Evolutionary conservation across 1,140 invertebrate species (phyloP), one percentile per base, ranked within the genome.

Genomic region (Drosophila nannoptera): DNA sequence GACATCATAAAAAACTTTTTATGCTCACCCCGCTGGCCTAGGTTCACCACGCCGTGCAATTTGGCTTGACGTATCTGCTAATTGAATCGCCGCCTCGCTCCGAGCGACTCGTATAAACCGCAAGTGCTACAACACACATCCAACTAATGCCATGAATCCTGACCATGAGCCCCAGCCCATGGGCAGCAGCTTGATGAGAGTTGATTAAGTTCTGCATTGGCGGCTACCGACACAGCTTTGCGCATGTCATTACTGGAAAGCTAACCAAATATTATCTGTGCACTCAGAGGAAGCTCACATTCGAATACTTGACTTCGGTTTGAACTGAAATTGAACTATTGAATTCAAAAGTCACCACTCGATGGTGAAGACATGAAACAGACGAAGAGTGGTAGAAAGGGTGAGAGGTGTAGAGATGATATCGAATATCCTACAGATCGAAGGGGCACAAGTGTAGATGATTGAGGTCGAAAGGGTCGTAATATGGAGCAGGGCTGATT

Each of bases 1-100:
- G 49, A 62, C 54, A 42, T 35, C 73, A 73, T 75, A 75, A 73
- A 73, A 72, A 72, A 72, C 55, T 48, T 73, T 75, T 64, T 73
- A 64, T 73, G 43, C 22, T 54, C 38, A 22, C n/a, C 46, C 16
- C 35, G 11, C 31, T 29, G 5, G 46, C 11, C 40, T 50, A 33
- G 55, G 58, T 2, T 8, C 38, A 11, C n/a, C 6, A n/a, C 40
- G 2, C 6, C 0, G 54, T 59, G 49, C 31, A 54, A 33, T 68
- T 64, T 50, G 4, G 42, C 55, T 45, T 29, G 54, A 53, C 48
- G 36, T 75, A 75, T 75, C 73, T 69, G 64, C 64, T 75, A 75
- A 75, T 75, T 75, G 73, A 75, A 75, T 75, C 64, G 69, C 14
- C 40, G 40, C 40, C 12, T 16, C 40, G 54, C 46, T 61, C 53